These are phyloP conservation scores for Parnassius smintheus DNA, from an alignment of 2,888 invertebrate genomes.

Conservation along the genomic window DNA sequence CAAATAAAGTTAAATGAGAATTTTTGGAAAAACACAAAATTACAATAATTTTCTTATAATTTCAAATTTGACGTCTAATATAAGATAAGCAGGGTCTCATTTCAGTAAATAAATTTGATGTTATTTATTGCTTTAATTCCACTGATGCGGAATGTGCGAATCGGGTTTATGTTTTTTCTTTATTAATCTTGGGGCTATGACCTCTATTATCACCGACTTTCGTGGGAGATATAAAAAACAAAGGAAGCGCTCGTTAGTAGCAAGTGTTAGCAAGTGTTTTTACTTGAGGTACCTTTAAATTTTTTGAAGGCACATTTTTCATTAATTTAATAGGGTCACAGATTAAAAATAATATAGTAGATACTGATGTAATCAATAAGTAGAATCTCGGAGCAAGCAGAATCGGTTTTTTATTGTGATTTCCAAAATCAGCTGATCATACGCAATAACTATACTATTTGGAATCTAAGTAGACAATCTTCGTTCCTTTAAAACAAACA, in stretches of 20 bases:
- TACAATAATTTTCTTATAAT: constrained; percentile 3
- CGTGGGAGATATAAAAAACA: constrained; percentile 25
- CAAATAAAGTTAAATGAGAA: background rate
- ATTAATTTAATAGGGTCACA: background rate
- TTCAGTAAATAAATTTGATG: constrained; percentile 17
- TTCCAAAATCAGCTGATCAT: constrained; percentile 17
- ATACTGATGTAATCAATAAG: background rate
- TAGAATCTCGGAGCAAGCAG: constrained; percentile 4
- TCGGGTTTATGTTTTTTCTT: constrained; percentile 27
- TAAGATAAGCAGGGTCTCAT: constrained; percentile 7
- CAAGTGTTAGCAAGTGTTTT: constrained; percentile 7
- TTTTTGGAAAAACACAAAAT: background rate
- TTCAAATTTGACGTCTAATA: background rate
- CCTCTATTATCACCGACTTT: constrained; percentile 28
- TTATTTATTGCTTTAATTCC: constrained; percentile 25
- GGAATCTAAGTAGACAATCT: too few relatives aligned
- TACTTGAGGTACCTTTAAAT: background rate
- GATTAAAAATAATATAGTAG: background rate
- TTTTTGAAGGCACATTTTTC: background rate
- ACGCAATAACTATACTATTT: background rate
- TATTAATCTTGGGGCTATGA: constrained; percentile 28
- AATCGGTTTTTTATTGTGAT: constrained; percentile 14
- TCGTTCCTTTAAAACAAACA: too few relatives aligned
- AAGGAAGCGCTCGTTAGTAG: constrained; percentile 9
- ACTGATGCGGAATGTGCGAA: constrained; percentile 21